phyloP scores from a whole-genome alignment of 1,140 invertebrate genomes.

The Dinothrombium tinctorium region DNA sequence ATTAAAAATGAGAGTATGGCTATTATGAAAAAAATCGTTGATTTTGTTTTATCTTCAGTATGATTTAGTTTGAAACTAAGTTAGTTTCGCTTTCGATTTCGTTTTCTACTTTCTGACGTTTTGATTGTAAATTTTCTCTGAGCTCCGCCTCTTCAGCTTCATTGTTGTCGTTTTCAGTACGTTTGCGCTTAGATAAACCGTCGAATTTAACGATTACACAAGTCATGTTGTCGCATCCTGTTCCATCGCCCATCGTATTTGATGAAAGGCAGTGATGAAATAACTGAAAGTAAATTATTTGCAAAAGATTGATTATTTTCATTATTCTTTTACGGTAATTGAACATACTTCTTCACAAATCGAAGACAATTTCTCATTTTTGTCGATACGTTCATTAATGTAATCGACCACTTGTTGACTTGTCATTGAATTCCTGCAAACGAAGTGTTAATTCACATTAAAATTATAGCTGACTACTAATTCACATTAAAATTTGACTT shows the following conservation, averaged over 20 bases:
- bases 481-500: slow-evolving; percentile 10
- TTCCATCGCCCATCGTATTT: slow-evolving; percentile 74
- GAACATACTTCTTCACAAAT: slow-evolving; percentile 72
- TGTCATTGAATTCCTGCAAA: slow-evolving; percentile 57
- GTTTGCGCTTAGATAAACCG: neutral
- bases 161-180: too few species aligned
- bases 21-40: too few species aligned
- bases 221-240: slow-evolving; percentile 98
- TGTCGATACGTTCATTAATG: slow-evolving; percentile 37
- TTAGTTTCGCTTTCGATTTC: too few species aligned
- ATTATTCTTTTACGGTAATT: neutral
- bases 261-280: slow-evolving; percentile 79
- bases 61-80: too few species aligned
- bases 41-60: too few species aligned
- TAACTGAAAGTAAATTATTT: slow-evolving; percentile 32
- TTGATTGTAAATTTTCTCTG: too few species aligned
- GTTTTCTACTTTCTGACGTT: too few species aligned
- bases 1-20: too few species aligned
- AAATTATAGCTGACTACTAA: neutral
- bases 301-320: neutral
- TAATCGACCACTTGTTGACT: slow-evolving; percentile 86
- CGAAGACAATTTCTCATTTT: slow-evolving; percentile 41
- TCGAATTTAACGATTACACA: slow-evolving; percentile 49
- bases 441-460: slow-evolving; percentile 5
- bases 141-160: too few species aligned